A percentile compares a stretch with the other conserved stretches of the same genome.
phyloP scores from a whole-genome alignment of 1,140 invertebrate genomes.

The Magallana gigas region DNA sequence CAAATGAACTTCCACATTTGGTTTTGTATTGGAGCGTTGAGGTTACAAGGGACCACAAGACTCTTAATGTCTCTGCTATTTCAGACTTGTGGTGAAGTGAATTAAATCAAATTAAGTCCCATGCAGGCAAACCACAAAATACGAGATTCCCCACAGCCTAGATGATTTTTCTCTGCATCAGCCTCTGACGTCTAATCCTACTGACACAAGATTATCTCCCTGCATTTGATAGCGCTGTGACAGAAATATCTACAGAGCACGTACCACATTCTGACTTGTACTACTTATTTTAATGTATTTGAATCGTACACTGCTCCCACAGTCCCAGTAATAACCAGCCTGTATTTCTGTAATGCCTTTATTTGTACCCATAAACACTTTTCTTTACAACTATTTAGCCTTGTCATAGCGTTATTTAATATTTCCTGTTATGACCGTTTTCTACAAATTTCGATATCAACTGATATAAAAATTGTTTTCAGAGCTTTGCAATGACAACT shows the following conservation, averaged over 20 bases:
- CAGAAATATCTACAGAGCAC: background rate
- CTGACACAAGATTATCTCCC: background rate
- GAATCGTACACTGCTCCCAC: background rate
- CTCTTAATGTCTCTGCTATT: too few relatives aligned
- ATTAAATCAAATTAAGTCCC: conserved; percentile 30
- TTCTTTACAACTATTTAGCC: too few relatives aligned
- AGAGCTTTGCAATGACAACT: too few relatives aligned
- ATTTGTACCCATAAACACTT: too few relatives aligned
- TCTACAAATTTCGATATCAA: too few relatives aligned
- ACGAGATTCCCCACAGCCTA: background rate
- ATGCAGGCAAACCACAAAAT: conserved; percentile 6
- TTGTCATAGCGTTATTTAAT: too few relatives aligned
- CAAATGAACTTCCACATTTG: too few relatives aligned
- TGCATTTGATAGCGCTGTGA: background rate
- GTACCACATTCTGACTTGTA: background rate
- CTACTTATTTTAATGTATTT: background rate
- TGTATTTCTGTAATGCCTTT: too few relatives aligned
- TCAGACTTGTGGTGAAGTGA: background rate
- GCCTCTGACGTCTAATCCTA: background rate
- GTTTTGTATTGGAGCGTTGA: too few relatives aligned
- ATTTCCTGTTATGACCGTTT: too few relatives aligned
- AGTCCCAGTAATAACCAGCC: background rate
- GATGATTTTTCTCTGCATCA: background rate
- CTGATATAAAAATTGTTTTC: too few relatives aligned
- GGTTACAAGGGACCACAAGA: too few relatives aligned